Conservation (phyloP, 2,113 vertebrate species). For the Phalacrocorax pelagicus region DNA sequence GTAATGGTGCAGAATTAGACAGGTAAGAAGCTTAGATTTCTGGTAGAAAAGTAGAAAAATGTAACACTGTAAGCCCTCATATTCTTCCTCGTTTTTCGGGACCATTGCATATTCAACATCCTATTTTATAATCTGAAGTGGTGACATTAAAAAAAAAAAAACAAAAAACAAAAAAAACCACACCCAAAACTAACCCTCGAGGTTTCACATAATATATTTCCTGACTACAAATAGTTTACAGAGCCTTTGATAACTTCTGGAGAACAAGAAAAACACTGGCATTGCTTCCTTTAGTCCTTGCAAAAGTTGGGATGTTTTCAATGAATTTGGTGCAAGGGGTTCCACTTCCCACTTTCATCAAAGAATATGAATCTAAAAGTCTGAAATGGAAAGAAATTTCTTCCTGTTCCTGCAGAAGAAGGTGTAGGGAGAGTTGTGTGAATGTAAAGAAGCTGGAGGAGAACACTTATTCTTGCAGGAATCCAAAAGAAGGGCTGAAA, state of each 20-base stretch:
- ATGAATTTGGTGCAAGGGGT: not conserved
- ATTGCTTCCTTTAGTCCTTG: not conserved
- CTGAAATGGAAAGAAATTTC: not conserved
- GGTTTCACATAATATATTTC: not conserved
- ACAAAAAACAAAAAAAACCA: no score
- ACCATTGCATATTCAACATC: not conserved
- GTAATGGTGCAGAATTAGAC: conserved; percentile 79
- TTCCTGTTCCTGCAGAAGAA: not conserved
- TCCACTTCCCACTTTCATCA: not conserved
- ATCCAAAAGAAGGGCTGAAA: not conserved
- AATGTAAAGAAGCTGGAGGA: not conserved
- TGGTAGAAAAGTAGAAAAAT: not conserved
- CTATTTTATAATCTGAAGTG: not conserved
- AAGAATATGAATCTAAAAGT: not conserved
- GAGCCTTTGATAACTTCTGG: not conserved
- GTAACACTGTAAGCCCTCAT: not conserved
- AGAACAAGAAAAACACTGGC: not conserved
- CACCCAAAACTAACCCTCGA: not conserved
- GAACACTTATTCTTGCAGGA: not conserved
- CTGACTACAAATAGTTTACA: not conserved
- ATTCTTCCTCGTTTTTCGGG: not conserved
- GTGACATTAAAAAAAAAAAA: not conserved
- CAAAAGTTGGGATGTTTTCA: not conserved
- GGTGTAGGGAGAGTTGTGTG: not conserved
- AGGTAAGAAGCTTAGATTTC: conserved; percentile 75